Percentiles rank a stretch among this genome's conserved stretches.
These are phyloP conservation scores for Sphaeridia pumilis DNA, from an alignment of 2,888 invertebrate species.

Conservation along the genomic window DNA sequence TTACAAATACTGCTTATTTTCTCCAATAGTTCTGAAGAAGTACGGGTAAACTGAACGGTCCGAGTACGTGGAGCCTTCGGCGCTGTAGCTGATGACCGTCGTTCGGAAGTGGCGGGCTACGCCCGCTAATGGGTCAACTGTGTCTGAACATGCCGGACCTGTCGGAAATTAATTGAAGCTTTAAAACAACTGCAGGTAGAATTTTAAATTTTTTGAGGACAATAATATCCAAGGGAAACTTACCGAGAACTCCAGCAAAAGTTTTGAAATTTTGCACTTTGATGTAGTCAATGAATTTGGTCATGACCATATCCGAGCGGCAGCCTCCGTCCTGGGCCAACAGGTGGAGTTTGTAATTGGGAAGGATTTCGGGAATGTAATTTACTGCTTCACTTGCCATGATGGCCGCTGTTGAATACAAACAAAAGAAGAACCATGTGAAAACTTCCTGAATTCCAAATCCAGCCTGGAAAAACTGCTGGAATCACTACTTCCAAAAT, in stretches of 20 bases:
- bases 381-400: constrained; percentile 56
- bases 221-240: constrained; percentile 19
- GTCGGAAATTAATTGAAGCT: constrained; percentile 13
- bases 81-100: constrained; percentile 63
- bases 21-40: constrained; percentile 68
- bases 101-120: constrained; percentile 60
- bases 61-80: constrained; percentile 60
- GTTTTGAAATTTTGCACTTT: constrained; percentile 46
- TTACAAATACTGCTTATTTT: constrained; percentile 56
- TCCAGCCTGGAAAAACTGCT: neutral
- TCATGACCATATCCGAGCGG: constrained; percentile 59
- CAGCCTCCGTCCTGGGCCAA: constrained; percentile 55
- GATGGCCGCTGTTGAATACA: constrained; percentile 44
- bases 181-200: neutral
- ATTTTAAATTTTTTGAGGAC: neutral
- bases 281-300: constrained; percentile 59
- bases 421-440: constrained; percentile 3
- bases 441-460: neutral
- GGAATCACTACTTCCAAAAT: constrained; percentile 3
- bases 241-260: constrained; percentile 57
- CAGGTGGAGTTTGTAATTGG: constrained; percentile 50
- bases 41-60: constrained; percentile 60
- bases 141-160: constrained; percentile 69
- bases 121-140: constrained; percentile 65
- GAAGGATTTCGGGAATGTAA: constrained; percentile 46